These are phyloP conservation scores for Cavia porcellus DNA, from an alignment of 2,113 vertebrate species.

Conservation along the genomic window DNA sequence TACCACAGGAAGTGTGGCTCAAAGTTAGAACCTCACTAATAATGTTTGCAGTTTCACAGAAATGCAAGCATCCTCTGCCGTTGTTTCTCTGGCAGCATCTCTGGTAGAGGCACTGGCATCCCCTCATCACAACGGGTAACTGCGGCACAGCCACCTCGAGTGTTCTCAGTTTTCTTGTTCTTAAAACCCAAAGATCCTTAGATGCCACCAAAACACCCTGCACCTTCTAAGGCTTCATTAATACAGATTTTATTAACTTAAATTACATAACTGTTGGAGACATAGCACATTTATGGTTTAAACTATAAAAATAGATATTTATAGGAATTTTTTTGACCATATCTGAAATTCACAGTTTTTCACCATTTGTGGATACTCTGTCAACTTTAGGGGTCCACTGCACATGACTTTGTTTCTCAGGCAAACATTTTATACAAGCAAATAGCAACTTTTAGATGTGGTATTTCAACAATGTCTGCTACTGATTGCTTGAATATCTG, in stretches of 20 bases:
- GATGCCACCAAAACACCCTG: too few species aligned
- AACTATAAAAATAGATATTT: not conserved
- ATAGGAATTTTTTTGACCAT: not conserved
- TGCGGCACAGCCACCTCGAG: too few species aligned
- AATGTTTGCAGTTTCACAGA: too few species aligned
- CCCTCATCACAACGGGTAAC: too few species aligned
- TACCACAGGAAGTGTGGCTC: too few species aligned
- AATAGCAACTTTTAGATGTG: not conserved
- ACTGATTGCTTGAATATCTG: not conserved
- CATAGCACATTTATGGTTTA: not conserved
- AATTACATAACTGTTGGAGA: not conserved
- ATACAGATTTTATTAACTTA: not conserved
- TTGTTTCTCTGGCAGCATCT: too few species aligned
- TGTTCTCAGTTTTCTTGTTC: too few species aligned
- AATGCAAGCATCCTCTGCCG: too few species aligned
- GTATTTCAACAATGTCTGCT: not conserved
- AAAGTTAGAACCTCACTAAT: too few species aligned
- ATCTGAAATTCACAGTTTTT: not conserved
- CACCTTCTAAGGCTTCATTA: too few species aligned
- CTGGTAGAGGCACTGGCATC: too few species aligned
- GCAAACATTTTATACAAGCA: not conserved
- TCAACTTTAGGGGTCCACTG: not conserved
- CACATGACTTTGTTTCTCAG: not conserved
- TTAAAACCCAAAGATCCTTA: too few species aligned
- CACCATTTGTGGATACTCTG: not conserved